These are phyloP conservation scores for Pseudorectes ferrugineus DNA, from an alignment of 2,113 vertebrate genomes.

Conservation along the genomic window DNA sequence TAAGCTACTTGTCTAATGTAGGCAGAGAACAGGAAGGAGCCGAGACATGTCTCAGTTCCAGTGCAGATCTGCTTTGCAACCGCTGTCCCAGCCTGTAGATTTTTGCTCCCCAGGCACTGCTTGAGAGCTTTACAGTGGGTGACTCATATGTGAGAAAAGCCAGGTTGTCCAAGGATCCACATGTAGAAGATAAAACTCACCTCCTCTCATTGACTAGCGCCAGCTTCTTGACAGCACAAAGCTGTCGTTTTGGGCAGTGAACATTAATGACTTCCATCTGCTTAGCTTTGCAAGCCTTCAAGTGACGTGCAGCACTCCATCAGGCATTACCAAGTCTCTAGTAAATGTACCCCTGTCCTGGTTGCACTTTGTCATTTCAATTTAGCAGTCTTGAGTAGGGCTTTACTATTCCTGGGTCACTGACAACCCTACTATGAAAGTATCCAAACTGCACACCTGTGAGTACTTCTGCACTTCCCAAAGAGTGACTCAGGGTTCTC, in stretches of 20 bases:
- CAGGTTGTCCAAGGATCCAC: not conserved
- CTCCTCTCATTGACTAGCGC: not conserved
- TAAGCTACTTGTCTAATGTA: not conserved
- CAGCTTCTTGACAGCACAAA: not conserved
- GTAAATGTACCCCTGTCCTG: not conserved
- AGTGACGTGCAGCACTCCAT: not conserved
- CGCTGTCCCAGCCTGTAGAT: fast-evolving
- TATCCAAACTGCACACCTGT: not conserved
- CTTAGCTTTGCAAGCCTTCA: not conserved
- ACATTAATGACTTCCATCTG: not conserved
- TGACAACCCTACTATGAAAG: not conserved
- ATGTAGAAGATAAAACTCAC: not conserved
- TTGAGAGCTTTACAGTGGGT: not conserved
- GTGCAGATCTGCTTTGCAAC: not conserved
- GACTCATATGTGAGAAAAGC: not conserved
- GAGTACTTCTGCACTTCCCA: not conserved
- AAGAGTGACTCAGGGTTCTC: not conserved
- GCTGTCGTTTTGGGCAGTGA: not conserved
- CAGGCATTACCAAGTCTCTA: not conserved
- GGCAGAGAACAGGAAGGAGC: not conserved
- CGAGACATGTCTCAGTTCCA: fast-evolving
- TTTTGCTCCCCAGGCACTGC: not conserved
- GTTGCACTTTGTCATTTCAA: not conserved
- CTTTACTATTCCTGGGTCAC: not conserved
- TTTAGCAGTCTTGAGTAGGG: not conserved